Conservation (phyloP, 2,888 invertebrate genomes). For the Phymatocera aterrima region DNA sequence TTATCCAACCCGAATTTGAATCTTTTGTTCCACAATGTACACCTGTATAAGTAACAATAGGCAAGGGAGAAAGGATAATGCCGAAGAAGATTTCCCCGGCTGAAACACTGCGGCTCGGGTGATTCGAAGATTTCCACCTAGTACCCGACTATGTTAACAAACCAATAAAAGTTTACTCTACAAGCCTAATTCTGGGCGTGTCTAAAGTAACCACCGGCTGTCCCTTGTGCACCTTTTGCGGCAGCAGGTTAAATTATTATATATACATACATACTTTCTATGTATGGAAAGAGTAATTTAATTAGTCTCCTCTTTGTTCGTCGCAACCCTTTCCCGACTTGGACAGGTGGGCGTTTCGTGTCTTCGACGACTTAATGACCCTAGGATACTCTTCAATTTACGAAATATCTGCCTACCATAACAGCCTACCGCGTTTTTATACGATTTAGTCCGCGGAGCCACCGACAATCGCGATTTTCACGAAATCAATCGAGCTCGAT, state of each 20-base stretch:
- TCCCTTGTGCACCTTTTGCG: not conserved
- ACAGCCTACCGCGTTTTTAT: not conserved
- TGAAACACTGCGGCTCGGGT: no score
- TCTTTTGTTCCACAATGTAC: no score
- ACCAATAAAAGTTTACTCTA: not conserved
- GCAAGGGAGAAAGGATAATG: no score
- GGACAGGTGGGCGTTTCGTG: conserved; percentile 40
- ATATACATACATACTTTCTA: no score
- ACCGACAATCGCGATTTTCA: not conserved
- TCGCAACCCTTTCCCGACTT: conserved; percentile 28
- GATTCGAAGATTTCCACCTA: no score
- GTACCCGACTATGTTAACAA: not conserved
- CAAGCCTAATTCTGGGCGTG: conserved; percentile 6
- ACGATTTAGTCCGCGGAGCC: not conserved
- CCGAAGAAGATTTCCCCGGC: no score
- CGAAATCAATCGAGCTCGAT: not conserved
- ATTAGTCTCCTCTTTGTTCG: conserved; percentile 42
- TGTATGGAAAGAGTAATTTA: conserved; percentile 34
- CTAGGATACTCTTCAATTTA: conserved; percentile 1
- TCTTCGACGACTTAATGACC: conserved; percentile 40
- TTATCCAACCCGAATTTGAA: not conserved
- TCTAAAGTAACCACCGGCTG: conserved; percentile 4
- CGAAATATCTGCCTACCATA: not conserved
- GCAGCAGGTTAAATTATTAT: conserved; percentile 26
- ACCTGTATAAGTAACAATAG: no score